Conservation (phyloP, 2,797 vertebrate species). For the Trichosurus vulpecula region DNA sequence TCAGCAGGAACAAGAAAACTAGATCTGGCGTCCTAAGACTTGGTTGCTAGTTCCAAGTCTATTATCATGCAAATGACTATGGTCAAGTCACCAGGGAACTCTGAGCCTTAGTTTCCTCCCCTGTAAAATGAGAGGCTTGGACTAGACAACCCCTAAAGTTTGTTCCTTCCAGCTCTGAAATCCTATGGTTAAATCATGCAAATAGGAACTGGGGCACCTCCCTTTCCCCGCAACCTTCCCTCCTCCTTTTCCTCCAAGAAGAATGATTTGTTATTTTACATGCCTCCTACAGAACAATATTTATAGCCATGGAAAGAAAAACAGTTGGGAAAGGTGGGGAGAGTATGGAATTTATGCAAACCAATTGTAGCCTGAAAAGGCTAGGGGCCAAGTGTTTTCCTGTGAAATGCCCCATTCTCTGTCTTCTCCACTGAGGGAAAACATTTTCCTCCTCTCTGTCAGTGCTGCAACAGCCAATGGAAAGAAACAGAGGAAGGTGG, state of each 20-base stretch:
- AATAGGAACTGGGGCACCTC: not conserved
- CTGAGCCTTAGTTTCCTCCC: not conserved
- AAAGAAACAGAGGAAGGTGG: conserved; percentile 80
- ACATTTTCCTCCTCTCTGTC: conserved; percentile 79
- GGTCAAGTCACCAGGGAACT: not conserved
- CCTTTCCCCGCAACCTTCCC: not conserved
- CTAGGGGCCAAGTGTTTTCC: conserved; percentile 67
- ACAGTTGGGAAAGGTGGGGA: conserved; percentile 59
- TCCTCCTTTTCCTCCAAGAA: conserved; percentile 39
- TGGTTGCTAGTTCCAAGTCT: not conserved
- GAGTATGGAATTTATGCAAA: conserved; percentile 62
- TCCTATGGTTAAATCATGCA: not conserved
- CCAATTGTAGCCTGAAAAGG: conserved; percentile 28
- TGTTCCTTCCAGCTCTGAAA: not conserved
- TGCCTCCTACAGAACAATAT: conserved; percentile 67
- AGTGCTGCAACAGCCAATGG: conserved; percentile 47
- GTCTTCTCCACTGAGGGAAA: conserved; percentile 74
- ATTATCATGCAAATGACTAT: not conserved
- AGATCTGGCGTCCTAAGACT: not conserved
- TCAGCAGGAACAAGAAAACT: not conserved
- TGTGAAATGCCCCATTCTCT: conserved; percentile 64
- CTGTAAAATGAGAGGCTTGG: not conserved
- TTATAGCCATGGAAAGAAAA: conserved; percentile 80
- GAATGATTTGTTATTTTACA: conserved; percentile 67
- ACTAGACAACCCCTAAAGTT: not conserved